phyloP scores from a whole-genome alignment of 2,797 vertebrate genomes.

The Macrochelys suwanniensis region DNA sequence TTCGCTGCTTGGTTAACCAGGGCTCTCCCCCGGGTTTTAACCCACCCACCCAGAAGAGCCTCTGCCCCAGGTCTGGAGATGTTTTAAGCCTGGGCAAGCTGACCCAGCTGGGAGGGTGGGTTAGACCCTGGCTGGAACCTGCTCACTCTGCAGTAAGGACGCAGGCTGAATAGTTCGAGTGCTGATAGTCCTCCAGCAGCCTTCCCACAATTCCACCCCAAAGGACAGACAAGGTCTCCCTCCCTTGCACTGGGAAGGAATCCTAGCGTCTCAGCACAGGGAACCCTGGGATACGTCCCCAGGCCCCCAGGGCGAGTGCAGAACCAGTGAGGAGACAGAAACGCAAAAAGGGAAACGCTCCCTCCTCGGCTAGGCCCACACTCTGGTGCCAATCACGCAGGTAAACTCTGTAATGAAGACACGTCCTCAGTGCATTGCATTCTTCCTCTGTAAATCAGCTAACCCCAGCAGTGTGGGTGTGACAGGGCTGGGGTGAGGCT shows the following conservation, averaged over 20 bases:
- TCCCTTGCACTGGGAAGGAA: not conserved
- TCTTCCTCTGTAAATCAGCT: not conserved
- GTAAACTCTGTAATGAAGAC: too few species aligned
- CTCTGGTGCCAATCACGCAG: too few species aligned
- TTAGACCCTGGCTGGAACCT: not conserved
- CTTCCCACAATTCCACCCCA: not conserved
- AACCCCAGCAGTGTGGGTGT: too few species aligned
- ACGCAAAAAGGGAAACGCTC: too few species aligned
- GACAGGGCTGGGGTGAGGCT: too few species aligned
- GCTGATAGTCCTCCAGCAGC: not conserved
- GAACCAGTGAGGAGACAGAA: too few species aligned
- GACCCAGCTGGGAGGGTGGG: too few species aligned
- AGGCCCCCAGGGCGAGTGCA: too few species aligned
- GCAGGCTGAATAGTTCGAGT: not conserved
- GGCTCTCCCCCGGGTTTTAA: not conserved
- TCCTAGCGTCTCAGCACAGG: not conserved
- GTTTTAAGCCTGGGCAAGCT: not conserved
- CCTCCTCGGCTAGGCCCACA: too few species aligned
- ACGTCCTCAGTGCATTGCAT: too few species aligned
- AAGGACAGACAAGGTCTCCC: not conserved
- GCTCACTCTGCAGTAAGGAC: not conserved
- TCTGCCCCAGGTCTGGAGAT: not conserved
- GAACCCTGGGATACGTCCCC: not conserved
- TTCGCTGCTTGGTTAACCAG: not conserved
- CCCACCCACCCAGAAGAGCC: not conserved